phyloP scores from a whole-genome alignment of 2,888 invertebrate species.

The Philaethria dido region DNA sequence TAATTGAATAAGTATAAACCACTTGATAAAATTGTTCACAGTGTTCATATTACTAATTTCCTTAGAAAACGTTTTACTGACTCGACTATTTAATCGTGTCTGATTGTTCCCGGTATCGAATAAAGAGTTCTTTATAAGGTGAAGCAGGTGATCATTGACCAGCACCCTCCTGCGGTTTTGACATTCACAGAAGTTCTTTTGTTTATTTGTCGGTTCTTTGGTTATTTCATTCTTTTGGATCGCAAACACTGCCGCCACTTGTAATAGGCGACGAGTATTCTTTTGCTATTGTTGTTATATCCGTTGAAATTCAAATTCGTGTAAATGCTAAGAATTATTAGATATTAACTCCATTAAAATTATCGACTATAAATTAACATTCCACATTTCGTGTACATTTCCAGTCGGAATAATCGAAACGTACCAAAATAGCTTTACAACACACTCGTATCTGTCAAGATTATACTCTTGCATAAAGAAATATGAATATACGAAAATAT shows the following conservation, averaged over 20 bases:
- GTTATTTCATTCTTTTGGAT: slow-evolving; percentile 32
- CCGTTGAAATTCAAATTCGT: slow-evolving; percentile 8
- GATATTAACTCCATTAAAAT: not conserved
- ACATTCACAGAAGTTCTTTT: slow-evolving; percentile 54
- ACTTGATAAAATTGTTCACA: not conserved
- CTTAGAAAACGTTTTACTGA: slow-evolving; percentile 16
- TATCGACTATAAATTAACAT: not conserved
- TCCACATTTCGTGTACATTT: not conserved
- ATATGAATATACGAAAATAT: slow-evolving; percentile 61
- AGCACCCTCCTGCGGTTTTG: slow-evolving; percentile 53
- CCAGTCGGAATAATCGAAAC: slow-evolving; percentile 13
- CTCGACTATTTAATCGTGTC: slow-evolving; percentile 32
- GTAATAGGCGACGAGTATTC: slow-evolving; percentile 28
- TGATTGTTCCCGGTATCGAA: slow-evolving; percentile 34
- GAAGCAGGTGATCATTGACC: slow-evolving; percentile 44
- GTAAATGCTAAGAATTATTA: not conserved
- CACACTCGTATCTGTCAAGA: slow-evolving; percentile 61
- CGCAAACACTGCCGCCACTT: slow-evolving; percentile 34
- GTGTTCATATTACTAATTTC: slow-evolving; percentile 12
- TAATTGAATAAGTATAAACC: not conserved
- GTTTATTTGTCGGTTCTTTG: slow-evolving; percentile 39
- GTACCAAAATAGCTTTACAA: slow-evolving; percentile 22
- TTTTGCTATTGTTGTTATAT: slow-evolving; percentile 40
- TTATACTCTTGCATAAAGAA: slow-evolving; percentile 59
- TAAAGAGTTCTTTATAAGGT: slow-evolving; percentile 35